Conservation (phyloP, 2,113 vertebrate genomes). For the Muscicapa adusta region DNA sequence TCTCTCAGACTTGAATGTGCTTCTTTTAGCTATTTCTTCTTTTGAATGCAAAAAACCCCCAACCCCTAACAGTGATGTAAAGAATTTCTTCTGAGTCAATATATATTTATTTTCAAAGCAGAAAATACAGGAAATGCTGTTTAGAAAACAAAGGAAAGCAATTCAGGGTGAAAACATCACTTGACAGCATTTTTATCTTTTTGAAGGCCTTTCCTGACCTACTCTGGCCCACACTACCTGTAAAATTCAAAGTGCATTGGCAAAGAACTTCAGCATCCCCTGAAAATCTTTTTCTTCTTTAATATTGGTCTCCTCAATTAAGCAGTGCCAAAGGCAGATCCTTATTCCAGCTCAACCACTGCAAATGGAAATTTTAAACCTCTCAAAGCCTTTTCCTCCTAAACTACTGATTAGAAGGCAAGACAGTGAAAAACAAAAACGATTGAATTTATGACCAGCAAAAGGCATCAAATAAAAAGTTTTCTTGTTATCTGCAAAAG, state of each 20-base stretch:
- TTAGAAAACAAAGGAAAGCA: background rate
- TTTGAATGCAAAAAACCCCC: background rate
- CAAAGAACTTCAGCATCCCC: background rate
- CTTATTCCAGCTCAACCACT: background rate
- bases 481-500: background rate
- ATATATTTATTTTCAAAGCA: background rate
- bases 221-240: background rate
- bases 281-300: background rate
- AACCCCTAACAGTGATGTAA: accelerated
- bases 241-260: background rate
- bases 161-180: background rate
- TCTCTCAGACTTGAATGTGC: background rate
- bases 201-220: background rate
- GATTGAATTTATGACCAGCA: background rate
- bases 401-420: background rate
- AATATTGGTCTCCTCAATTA: background rate
- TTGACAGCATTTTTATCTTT: background rate
- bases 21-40: background rate
- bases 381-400: background rate
- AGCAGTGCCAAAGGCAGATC: background rate
- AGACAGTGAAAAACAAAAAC: background rate
- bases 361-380: background rate
- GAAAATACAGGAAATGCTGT: background rate
- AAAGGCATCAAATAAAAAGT: background rate
- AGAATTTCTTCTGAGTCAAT: background rate